Evolutionary conservation across 2,888 invertebrate species (phyloP), one percentile per base, ranked within the genome.

Genomic region (Hemicrepidius hirtus): DNA sequence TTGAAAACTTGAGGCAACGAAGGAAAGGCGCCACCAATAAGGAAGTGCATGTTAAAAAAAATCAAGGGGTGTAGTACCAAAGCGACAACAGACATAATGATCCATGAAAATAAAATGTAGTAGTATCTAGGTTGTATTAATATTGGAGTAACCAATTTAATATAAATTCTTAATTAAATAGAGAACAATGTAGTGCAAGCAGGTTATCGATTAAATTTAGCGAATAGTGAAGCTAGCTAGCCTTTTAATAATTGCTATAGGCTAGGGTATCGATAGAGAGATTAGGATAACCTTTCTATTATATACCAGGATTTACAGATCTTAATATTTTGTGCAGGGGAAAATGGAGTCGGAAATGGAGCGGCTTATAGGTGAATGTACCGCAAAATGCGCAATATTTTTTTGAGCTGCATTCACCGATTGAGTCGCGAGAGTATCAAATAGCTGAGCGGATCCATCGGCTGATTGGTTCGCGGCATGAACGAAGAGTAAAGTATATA

Each of bases 391-490:
- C 71, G 75, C 76, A 74, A 75, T 76, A 76, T 73, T 77, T 79
- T 77, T 77, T 75, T 71, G 72, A 44, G 66, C 73, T 77, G 77
- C 76, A 78, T 77, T 57, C 57, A 57, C 20, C 57, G 57, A 60
- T 40, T 53, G 50, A 50, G 28, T 53, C 24, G 53, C 65, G 65
- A 49, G 75, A 53, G 75, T 77, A 79, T 79, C 72, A 75, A 77
- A 53, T 53, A 76, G 74, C 75, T 73, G 76, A 74, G 55, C 63
- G 79, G 77, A 80, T 82, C 82, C 80, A 82, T 81, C 78, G 80
- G 75, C 77, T 81, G 82, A 81, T 82, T 81, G 80, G 78, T 80
- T 80, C 75, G 63, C 41, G 53, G 53, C 53, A 53, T 53, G 53
- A 53, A 32, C 53, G 53, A 53, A 53, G 53, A 53, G 53, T 64